A percentile compares a stretch with the other conserved stretches of the same genome.
Conservation (phyloP, 2,113 vertebrate genomes). For the Rhynchopsitta pachyrhyncha region DNA sequence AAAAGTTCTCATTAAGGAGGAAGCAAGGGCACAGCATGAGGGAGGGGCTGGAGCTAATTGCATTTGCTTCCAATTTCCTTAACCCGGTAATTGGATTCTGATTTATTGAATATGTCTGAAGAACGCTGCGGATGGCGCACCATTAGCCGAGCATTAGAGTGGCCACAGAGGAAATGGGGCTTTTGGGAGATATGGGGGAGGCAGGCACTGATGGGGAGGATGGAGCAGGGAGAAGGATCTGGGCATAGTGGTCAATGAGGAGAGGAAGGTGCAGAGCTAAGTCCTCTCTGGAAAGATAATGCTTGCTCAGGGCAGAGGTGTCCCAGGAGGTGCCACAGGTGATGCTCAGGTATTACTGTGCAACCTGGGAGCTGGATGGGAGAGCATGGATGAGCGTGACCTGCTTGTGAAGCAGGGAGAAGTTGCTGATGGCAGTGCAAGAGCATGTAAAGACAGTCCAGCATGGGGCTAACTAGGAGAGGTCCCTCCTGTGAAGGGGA, state of each 20-base stretch:
- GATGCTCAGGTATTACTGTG: neutral
- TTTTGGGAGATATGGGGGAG: neutral
- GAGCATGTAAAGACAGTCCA: neutral
- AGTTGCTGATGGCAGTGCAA: neutral
- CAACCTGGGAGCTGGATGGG: neutral
- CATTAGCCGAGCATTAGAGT: conserved; percentile 60
- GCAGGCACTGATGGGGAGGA: neutral
- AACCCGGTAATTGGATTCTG: conserved; percentile 73
- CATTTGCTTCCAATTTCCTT: conserved; percentile 75
- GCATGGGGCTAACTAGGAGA: neutral
- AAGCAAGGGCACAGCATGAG: conserved; percentile 45
- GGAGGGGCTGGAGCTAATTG: conserved; percentile 72
- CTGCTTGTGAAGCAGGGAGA: neutral
- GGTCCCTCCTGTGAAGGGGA: neutral
- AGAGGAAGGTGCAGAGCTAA: neutral
- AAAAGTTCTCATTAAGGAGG: conserved; percentile 61
- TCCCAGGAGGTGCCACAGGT: neutral
- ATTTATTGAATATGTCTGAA: conserved; percentile 70
- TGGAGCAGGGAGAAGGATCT: neutral
- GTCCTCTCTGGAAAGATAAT: neutral
- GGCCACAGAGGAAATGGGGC: neutral
- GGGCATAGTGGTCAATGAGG: neutral
- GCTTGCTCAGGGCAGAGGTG: neutral
- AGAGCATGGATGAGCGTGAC: neutral
- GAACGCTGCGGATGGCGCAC: neutral